Percentiles rank a stretch among this genome's conserved stretches.
Conservation (phyloP, 1,140 invertebrate species). For the Coptotermes formosanus region DNA sequence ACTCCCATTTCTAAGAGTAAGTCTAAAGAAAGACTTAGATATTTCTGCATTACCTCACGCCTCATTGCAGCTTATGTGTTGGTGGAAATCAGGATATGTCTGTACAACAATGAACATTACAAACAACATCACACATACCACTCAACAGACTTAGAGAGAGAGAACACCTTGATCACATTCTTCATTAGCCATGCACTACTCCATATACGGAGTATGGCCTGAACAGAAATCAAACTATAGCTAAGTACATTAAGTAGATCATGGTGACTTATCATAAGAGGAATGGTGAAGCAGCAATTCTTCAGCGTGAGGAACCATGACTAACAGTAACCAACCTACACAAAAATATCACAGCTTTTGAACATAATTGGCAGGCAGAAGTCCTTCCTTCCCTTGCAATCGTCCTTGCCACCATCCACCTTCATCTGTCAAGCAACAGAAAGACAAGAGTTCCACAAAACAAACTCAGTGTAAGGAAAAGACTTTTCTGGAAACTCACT, state of each 20-base stretch:
- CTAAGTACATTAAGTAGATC: not conserved
- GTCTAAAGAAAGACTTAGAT: no score
- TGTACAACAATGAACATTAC: no score
- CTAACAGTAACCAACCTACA: not conserved
- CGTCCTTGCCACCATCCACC: slow-evolving; percentile 70
- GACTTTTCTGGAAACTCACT: not conserved
- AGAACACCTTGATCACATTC: not conserved
- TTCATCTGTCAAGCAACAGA: slow-evolving; percentile 53
- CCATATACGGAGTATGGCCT: not conserved
- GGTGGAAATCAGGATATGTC: no score
- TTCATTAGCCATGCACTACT: not conserved
- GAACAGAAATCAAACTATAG: not conserved
- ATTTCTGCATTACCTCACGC: no score
- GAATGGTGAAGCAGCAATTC: not conserved
- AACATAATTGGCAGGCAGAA: slow-evolving; percentile 71
- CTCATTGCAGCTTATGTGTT: no score
- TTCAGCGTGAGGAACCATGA: not conserved
- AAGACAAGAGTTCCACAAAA: no score
- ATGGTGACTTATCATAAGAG: not conserved
- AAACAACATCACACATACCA: not conserved
- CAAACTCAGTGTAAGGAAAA: not conserved
- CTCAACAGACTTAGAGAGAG: not conserved
- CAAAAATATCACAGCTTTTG: slow-evolving; percentile 45
- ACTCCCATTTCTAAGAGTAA: no score
- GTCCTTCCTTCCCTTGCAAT: slow-evolving; percentile 57